Evolutionary conservation across 2,888 invertebrate species (phyloP), one percentile per base, ranked within the genome.

Genomic region (Phyllotreta striolata): DNA sequence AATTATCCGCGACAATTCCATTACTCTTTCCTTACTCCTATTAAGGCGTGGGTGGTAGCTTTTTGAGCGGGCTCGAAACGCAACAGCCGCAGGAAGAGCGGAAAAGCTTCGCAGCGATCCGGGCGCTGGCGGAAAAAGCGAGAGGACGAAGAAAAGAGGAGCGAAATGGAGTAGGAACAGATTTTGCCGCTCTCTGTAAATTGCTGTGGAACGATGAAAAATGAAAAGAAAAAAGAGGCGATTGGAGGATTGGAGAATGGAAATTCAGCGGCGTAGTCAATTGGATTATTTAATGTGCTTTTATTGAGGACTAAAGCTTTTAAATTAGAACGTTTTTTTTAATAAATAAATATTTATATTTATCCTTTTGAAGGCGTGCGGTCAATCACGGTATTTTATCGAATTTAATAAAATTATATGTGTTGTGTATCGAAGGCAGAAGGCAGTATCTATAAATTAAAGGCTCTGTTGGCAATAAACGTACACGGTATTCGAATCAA

Each of bases 201-300:
- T 74, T 74, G 71, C 55, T 58, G 58, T 64, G 71, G 70, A 73
- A 73, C 69, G 75, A 71, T 70, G 72, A 71, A 72, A 73, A 74
- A 69, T 70, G 72, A 70, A 72, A 72, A 71, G 24, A 24, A 24
- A 24, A 24, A 24, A 24, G 24, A 24, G 4, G 24, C 24, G 24
- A 24, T 24, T 72, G 70, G 72, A 72, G 69, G 71, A 73, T 69
- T 70, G 71, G 40, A 60, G 61, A 47, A 40, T n/a, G 55, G 44
- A 52, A 55, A 55, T 55, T 10, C 57, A 57, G 35, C 49, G 10
- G 49, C 57, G 56, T 10, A 7, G 6, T 43, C 13, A 13, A 24
- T 24, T 24, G 24, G 24, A 24, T 1, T 24, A 24, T 24, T 24
- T 24, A 24, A 24, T 24, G 4, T 4, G 1, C 4, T 24, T 24